Evolutionary conservation across 2,113 vertebrate genomes (phyloP), one percentile per base, ranked within the genome.

Genomic region (Erythrocebus patas): DNA sequence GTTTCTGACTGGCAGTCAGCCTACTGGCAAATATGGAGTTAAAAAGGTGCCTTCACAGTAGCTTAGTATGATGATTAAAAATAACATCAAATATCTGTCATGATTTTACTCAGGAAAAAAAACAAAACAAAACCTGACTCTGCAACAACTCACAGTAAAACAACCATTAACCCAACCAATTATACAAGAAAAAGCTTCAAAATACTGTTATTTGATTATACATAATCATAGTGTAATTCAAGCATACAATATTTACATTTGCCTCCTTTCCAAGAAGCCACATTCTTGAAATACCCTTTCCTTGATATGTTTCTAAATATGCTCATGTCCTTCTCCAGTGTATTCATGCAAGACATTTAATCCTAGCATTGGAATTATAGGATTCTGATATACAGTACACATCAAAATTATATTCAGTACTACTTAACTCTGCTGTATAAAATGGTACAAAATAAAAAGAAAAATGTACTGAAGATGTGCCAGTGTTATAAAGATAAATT

Each of bases 401-500:
- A 96, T 96, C 97, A 96, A 98, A 97, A 98, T 98, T 96, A 89
- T 92, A 98, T 93, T 95, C 89, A 95, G 93, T 88, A 97, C 95
- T 95, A 78, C 96, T 98, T 98, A 94, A 97, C 89, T 95, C 48
- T 75, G 96, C 73, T 88, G 20, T 75, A 35, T 64, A 96, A 97
- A 97, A 98, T 2, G 20, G 96, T 43, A 59, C 88, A 98, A 99
- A 98, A 98, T 87, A 98, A 98, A 98, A 97, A 97, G 90, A 97
- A 98, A 97, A 98, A 97, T 66, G 96, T 91, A 92, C 83, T 13
- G 22, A 97, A 97, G 92, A 97, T 97, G 93, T 91, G 78, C 96
- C 80, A 96, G 80, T 75, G 82, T 98, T 98, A 98, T 97, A 98
- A 98, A 98, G 97, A 98, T 97, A 98, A 98, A 98, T 98, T 99